These are phyloP conservation scores for Carassius carassius DNA, from an alignment of 2,113 vertebrate genomes.

Conservation along the genomic window DNA sequence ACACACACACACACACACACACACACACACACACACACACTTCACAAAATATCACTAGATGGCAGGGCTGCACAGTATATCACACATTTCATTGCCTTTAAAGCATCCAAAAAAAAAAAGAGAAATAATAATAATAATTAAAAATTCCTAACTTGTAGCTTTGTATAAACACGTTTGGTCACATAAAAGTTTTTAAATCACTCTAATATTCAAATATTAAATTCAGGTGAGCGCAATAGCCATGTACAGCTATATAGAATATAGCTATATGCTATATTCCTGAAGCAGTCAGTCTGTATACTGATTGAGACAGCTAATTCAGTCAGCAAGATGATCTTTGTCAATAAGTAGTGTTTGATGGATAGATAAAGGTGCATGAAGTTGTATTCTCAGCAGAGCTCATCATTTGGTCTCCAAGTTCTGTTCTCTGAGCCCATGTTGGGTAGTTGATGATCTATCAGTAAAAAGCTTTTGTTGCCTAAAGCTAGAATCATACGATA, in stretches of 20 bases:
- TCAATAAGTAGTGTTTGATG: not conserved
- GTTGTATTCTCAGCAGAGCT: not conserved
- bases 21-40: no score
- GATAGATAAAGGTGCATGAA: not conserved
- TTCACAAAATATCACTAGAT: slow-evolving; percentile 71
- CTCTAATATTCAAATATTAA: not conserved
- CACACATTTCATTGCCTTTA: not conserved
- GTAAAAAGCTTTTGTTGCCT: slow-evolving; percentile 15
- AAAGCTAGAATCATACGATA: slow-evolving; percentile 13
- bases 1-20: no score
- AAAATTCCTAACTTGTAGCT: no score
- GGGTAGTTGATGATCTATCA: not conserved
- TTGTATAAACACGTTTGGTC: no score
- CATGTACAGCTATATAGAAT: no score
- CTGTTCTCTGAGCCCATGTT: not conserved
- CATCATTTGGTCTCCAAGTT: not conserved
- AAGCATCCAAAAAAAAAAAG: no score
- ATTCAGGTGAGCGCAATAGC: not conserved
- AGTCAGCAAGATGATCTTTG: not conserved
- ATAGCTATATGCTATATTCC: no score
- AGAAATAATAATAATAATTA: no score
- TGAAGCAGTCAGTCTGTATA: not conserved
- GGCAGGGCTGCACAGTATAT: slow-evolving; percentile 70
- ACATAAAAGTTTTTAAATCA: no score
- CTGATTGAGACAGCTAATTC: not conserved